Conservation (phyloP, 1,140 invertebrate species). For the Camponotus floridanus region DNA sequence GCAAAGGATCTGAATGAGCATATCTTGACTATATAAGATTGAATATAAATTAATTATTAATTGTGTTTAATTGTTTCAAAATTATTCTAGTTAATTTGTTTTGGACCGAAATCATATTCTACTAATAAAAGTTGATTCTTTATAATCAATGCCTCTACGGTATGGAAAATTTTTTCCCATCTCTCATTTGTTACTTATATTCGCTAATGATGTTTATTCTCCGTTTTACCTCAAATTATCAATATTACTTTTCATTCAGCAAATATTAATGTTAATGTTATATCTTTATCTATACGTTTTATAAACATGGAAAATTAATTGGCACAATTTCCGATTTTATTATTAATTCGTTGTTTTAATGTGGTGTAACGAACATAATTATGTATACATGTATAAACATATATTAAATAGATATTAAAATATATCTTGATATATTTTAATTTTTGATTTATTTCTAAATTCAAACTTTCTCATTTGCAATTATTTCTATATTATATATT, state of each 20-base stretch:
- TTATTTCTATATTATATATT: not conserved
- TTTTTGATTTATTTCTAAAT: not conserved
- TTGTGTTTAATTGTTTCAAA: not conserved
- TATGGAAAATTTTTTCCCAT: not conserved
- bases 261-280: conserved; percentile 7
- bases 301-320: not conserved
- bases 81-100: not conserved
- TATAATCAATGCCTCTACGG: not conserved
- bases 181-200: not conserved
- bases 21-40: not conserved
- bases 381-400: too few species aligned
- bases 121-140: not conserved
- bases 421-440: not conserved
- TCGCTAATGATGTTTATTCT: not conserved
- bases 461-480: not conserved
- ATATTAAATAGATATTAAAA: too few species aligned
- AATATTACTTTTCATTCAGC: not conserved
- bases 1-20: not conserved
- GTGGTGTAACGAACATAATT: not conserved
- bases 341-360: conserved; percentile 1
- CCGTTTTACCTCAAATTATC: not conserved
- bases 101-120: not conserved
- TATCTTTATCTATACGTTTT: not conserved
- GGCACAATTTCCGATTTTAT: conserved; percentile 22
- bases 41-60: not conserved